Evolutionary conservation across 2,113 vertebrate genomes (phyloP).

Genomic region (Raja brachyura): DNA sequence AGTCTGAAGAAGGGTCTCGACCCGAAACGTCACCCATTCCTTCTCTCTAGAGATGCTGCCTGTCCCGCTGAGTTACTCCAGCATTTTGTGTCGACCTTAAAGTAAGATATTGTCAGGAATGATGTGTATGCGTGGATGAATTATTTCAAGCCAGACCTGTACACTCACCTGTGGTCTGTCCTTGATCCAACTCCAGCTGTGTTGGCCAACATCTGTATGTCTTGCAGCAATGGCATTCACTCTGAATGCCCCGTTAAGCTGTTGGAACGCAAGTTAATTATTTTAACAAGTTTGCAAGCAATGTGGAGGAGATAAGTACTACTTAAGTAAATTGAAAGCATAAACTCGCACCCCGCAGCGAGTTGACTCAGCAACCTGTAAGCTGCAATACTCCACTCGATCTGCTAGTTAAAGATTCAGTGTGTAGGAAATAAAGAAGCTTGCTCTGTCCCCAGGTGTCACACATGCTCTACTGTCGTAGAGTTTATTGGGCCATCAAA

Average conservation of each 20-base stretch:
- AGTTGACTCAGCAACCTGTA: not conserved
- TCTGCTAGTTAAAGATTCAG: not conserved
- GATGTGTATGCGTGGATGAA: no score
- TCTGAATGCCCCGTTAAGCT: not conserved
- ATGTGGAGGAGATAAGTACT: not conserved
- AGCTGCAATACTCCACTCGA: not conserved
- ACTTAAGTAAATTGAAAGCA: conserved; percentile 11
- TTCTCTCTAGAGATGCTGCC: no score
- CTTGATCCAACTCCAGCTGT: not conserved
- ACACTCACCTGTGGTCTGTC: not conserved
- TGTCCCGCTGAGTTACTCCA: no score
- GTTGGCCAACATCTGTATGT: not conserved
- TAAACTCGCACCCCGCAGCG: not conserved
- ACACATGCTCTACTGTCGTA: not conserved
- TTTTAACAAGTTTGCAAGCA: conserved; percentile 13
- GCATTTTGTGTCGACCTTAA: no score
- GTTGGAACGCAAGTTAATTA: not conserved
- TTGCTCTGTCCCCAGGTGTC: not conserved
- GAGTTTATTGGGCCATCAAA: not conserved
- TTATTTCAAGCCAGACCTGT: not conserved
- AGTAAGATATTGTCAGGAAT: no score
- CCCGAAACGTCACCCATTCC: no score
- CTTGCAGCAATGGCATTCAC: not conserved
- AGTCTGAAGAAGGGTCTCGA: no score
- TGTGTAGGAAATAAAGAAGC: not conserved